phyloP scores from a whole-genome alignment of 2,888 invertebrate species.

The Creontiades dilutus region DNA sequence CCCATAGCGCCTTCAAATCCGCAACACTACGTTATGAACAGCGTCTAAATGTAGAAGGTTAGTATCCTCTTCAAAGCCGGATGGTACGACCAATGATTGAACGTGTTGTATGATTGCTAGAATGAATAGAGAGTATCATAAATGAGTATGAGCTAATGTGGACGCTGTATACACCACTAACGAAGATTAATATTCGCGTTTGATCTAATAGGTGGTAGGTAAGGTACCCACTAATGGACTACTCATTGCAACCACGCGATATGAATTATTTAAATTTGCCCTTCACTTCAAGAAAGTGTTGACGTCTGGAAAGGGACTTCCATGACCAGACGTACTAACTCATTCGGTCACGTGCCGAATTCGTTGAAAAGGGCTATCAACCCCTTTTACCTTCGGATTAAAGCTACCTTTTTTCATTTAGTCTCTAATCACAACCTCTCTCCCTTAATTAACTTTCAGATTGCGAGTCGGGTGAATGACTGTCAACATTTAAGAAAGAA shows the following conservation, averaged over 20 bases:
- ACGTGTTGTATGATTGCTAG: too few relatives aligned
- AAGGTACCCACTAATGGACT: neutral
- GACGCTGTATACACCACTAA: neutral
- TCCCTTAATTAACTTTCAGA: too few relatives aligned
- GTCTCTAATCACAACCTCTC: neutral
- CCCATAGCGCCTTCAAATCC: neutral
- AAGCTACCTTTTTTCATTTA: neutral
- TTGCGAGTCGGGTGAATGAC: too few relatives aligned
- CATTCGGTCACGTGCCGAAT: constrained; percentile 56
- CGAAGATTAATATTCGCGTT: neutral
- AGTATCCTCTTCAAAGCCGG: neutral
- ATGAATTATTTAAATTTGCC: constrained; percentile 9
- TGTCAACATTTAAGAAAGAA: too few relatives aligned
- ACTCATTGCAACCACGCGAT: neutral
- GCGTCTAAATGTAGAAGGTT: neutral
- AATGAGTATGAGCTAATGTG: neutral
- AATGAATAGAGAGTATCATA: neutral
- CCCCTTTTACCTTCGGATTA: neutral
- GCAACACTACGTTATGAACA: neutral
- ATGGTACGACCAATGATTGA: neutral
- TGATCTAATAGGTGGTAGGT: neutral
- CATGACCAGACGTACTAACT: constrained; percentile 44
- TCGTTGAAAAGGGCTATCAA: constrained; percentile 25
- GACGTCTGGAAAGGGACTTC: constrained; percentile 53
- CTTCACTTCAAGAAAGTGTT: constrained; percentile 11